A percentile compares a stretch with the other conserved stretches of the same genome.
Evolutionary conservation across 2,113 vertebrate genomes (phyloP).

Genomic region (Pachycephala philippinensis): DNA sequence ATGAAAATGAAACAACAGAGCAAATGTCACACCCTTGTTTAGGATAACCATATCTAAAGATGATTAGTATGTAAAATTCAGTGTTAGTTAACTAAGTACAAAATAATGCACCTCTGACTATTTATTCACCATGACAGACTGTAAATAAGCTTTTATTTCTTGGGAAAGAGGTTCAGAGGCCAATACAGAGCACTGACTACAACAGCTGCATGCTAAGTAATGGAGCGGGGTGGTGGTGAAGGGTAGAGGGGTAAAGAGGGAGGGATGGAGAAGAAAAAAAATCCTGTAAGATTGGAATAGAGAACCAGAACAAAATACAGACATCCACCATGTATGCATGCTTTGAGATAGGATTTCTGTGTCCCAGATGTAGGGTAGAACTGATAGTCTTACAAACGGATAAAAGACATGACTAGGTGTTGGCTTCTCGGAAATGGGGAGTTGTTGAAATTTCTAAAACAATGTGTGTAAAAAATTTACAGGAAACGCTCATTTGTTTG

Average conservation of each 20-base stretch:
- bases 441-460: not conserved
- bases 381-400: not conserved
- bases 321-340: not conserved
- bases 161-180: not conserved
- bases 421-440: not conserved
- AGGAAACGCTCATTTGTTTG: not conserved
- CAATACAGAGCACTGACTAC: not conserved
- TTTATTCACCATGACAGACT: not conserved
- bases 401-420: not conserved
- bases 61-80: not conserved
- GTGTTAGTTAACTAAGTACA: not conserved
- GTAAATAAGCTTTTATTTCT: not conserved
- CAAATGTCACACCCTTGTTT: not conserved
- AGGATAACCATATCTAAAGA: not conserved
- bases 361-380: not conserved
- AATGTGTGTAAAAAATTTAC: not conserved
- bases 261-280: no score
- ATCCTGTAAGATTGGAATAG: not conserved
- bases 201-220: not conserved
- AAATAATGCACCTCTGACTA: not conserved
- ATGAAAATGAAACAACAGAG: not conserved
- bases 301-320: not conserved
- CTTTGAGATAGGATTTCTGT: not conserved
- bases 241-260: accelerated
- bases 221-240: accelerated